Evolutionary conservation across 1,140 invertebrate species (phyloP), one percentile per base, ranked within the genome.

Genomic region (Hesperophylax magnus): DNA sequence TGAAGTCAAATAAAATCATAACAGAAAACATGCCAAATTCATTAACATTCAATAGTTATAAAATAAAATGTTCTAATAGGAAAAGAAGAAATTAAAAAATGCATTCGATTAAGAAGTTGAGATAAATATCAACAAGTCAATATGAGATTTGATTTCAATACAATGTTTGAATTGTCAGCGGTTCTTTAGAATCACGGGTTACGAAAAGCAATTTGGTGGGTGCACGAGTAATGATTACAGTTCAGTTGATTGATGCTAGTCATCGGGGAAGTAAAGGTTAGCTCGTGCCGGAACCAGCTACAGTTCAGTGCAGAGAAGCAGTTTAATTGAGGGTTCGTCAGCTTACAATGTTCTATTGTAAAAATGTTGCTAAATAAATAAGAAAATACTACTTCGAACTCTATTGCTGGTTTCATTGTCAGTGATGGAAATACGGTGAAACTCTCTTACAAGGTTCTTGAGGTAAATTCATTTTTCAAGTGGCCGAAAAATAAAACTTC

Each of bases 261-360:
- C 63, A 67, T 39, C 63, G 31, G 7, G 31, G 24, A 67, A 31
- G 8, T 31, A 34, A 65, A 65, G 9, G 34, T 22, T 39, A 67
- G 63, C 63, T 67, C 63, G 63, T 67, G 63, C 27, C 63, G 31
- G 14, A 18, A 67, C 63, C 63, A 67, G 11, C 63, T 67, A 67
- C 63, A 18, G 20, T 18, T 61, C 39, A 47, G 63, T 67, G 63
- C 63, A 31, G 34, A 67, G 63, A 67, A 67, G 63, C 63, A 67
- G 22, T 67, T 39, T 15, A 61, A 61, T 61, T 61, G 18, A 22
- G 39, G 11, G 11, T 47, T 47, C 39, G 39, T 47, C 8, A 47
- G 39, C 24, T 61, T 20, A 22, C n/a, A 60, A 60, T 60, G 18
- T 60, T 0, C 18, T 22, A 61, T 61, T 61, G 58, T 61, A 61